Evolutionary conservation across 2,888 invertebrate genomes (phyloP).

Genomic region (Plagodis dolabraria): DNA sequence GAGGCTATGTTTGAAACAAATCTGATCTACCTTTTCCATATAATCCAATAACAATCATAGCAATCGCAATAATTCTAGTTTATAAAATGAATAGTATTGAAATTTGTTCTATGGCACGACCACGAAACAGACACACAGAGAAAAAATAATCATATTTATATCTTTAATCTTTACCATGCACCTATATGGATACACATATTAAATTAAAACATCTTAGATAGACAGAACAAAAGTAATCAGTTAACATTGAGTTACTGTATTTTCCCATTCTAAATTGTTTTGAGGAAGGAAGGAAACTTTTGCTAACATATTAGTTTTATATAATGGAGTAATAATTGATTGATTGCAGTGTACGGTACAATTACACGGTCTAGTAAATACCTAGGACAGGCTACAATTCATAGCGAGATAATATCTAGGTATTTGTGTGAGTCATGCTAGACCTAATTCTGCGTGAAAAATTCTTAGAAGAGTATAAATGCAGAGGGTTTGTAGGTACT

Average conservation of each 20-base stretch:
- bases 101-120: too few relatives aligned
- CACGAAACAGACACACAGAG: too few relatives aligned
- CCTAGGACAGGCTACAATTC: conserved; percentile 20
- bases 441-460: conserved; percentile 18
- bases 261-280: conserved; percentile 6
- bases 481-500: neutral
- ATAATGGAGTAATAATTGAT: conserved; percentile 22
- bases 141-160: too few relatives aligned
- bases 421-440: conserved; percentile 19
- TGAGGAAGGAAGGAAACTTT: conserved; percentile 27
- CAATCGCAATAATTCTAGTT: too few relatives aligned
- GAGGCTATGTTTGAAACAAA: too few relatives aligned
- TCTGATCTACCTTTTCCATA: too few relatives aligned
- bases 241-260: neutral
- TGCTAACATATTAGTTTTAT: conserved; percentile 2
- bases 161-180: too few relatives aligned
- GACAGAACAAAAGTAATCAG: neutral
- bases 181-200: too few relatives aligned
- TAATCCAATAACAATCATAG: too few relatives aligned
- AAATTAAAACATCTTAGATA: too few relatives aligned
- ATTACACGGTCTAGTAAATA: conserved; percentile 24
- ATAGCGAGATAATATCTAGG: conserved; percentile 20
- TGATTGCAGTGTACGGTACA: conserved; percentile 24
- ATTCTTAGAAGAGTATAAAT: neutral
- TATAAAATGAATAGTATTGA: too few relatives aligned